Evolutionary conservation across 2,113 vertebrate genomes (phyloP), one percentile per base, ranked within the genome.

Genomic region (Brienomyrus brachyistius): DNA sequence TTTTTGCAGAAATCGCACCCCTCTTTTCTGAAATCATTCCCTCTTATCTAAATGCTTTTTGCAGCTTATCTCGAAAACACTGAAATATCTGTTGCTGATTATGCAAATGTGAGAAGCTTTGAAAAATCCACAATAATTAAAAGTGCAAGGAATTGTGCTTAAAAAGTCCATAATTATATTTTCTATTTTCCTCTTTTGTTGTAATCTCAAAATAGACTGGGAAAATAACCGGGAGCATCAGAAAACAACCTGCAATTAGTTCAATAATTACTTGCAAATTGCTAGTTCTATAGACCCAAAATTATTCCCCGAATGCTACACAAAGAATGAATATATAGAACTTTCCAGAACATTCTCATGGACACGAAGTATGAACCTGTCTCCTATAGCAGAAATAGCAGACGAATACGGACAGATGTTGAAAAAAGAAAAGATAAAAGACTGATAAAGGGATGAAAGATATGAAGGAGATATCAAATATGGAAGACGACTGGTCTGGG

Each of bases 191-290:
- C 90, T 56, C n/a, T 70, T 51, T 89, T 83, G 35, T 80, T 31
- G 45, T 47, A 84, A 56, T 47, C 54, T n/a, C 82, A 50, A 74
- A 90, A 91, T 56, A 88, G 89, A 89, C n/a, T 87, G 31, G 86
- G 52, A 50, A 88, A 92, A 92, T 89, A 90, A 91, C 40, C 82
- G 90, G 82, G 87, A 90, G 90, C 88, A 91, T 91, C 89, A 91
- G 89, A 90, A 91, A 93, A 91, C 89, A 92, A 91, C 91, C 91
- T 86, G 90, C 91, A 92, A 93, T 93, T 93, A 92, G 90, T 86
- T 19, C 91, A 93, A 93, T 93, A 91, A 92, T 90, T 84, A 54
- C 45, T 59, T 91, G 77, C 90, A 89, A 91, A 91, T 91, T 91
- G 84, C 90, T 90, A 45, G 89, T 52, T 85, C 88, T 77, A 86